Conservation (phyloP, 2,888 invertebrate genomes). For the Epicampocera succincta region DNA sequence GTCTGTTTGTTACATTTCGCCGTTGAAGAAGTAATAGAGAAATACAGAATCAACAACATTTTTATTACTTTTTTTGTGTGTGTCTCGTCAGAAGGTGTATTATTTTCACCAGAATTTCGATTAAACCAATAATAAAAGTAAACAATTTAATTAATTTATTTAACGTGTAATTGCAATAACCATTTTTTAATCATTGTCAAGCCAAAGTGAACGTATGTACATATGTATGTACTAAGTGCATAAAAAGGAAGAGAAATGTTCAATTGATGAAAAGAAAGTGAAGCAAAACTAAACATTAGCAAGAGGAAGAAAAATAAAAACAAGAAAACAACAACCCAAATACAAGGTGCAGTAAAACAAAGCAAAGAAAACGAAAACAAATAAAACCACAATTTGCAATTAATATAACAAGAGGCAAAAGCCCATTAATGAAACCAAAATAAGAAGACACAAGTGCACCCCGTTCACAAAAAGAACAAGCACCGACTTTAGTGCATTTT, state of each 20-base stretch:
- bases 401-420: conserved; percentile 23
- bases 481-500: conserved; percentile 2
- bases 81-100: conserved; percentile 38
- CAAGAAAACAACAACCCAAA: conserved; percentile 8
- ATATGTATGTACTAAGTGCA: no score
- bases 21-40: conserved; percentile 45
- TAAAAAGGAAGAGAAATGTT: neutral
- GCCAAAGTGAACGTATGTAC: conserved; percentile 1
- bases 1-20: conserved; percentile 24
- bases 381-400: conserved; percentile 38
- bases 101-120: conserved; percentile 30
- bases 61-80: conserved; percentile 40
- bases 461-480: neutral
- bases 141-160: conserved; percentile 22
- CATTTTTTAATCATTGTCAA: neutral
- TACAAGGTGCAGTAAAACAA: conserved; percentile 48
- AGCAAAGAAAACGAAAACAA: conserved; percentile 31
- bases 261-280: conserved; percentile 1
- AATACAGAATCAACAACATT: conserved; percentile 42
- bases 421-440: conserved; percentile 6
- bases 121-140: conserved; percentile 37
- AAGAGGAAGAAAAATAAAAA: no score
- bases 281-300: neutral
- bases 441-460: neutral
- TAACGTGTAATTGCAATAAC: conserved; percentile 17